A percentile compares a stretch with the other conserved stretches of the same genome.
phyloP scores from a whole-genome alignment of 2,113 vertebrate genomes.

The Albula goreensis region DNA sequence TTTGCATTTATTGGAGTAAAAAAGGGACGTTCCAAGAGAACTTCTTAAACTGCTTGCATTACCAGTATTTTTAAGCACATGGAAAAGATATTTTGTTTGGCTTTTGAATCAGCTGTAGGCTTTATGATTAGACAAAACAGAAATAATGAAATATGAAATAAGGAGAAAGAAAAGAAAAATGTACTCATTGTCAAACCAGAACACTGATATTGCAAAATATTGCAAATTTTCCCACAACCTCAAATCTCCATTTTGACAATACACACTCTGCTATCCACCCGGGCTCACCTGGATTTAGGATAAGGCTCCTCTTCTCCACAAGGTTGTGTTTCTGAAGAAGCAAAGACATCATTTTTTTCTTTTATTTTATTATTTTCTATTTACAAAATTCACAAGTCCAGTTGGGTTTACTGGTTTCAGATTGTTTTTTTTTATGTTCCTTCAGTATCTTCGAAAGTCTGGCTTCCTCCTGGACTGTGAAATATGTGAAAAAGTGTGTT shows the following conservation, averaged over 20 bases:
- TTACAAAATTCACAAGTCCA: constrained; percentile 43
- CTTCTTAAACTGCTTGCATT: neutral
- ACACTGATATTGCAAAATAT: constrained; percentile 41
- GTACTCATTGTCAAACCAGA: constrained; percentile 33
- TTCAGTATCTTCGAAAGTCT: constrained; percentile 19
- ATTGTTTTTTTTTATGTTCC: constrained; percentile 6
- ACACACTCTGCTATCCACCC: constrained; percentile 27
- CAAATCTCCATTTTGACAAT: constrained; percentile 10
- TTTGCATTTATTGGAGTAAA: neutral
- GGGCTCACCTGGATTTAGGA: constrained; percentile 40
- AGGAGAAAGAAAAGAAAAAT: constrained; percentile 27
- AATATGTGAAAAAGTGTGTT: neutral
- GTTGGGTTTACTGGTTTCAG: neutral
- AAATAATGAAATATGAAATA: constrained; percentile 31
- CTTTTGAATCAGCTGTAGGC: neutral
- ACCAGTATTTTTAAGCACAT: neutral
- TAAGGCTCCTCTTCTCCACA: constrained; percentile 42
- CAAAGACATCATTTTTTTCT: constrained; percentile 43
- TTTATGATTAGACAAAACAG: neutral
- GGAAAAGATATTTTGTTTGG: neutral
- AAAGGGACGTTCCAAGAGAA: neutral
- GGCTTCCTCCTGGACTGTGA: constrained; percentile 25
- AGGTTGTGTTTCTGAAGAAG: constrained; percentile 43
- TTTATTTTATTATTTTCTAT: constrained; percentile 36
- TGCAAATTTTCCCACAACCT: constrained; percentile 9